Base-by-base conservation (phyloP, 1,140 invertebrate genomes). In the Proales similis region DNA sequence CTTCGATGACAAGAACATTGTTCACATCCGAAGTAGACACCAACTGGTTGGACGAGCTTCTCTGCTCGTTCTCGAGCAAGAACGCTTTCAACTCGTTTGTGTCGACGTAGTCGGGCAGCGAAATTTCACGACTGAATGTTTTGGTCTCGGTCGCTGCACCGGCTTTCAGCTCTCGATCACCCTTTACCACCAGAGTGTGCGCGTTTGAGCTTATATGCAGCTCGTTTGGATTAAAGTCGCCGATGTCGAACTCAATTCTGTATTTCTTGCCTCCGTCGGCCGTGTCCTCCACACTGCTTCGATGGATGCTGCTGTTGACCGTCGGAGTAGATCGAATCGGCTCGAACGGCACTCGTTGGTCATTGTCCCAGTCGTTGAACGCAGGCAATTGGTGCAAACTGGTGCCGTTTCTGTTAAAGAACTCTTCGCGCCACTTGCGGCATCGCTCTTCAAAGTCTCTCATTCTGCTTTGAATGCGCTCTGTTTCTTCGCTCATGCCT, bases 361-460 rank as follows among this genome's bases (percentile, higher is more conserved):
- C 51, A 20, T 12, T 9, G n/a, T 33, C n/a, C 22, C 17, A 48
- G 7, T 26, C 3, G 0, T 2, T 12, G 6, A 2, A 20, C 48
- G 9, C 4, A 17, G 20, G 45, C 26, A 19, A 11, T 14, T 20
- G 14, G 17, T 30, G 12, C 5, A 26, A 12, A 24, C 49, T 45
- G 7, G 27, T 17, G 12, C 7, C 9, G 22, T 43, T 26, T 32
- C 48, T 42, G 22, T 5, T 17, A 38, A 63, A 63, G 6, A 63
- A 19, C 22, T 48, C 27, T 38, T 63, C 45, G 17, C 61, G 42
- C 45, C 61, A 63, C 30, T 45, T 45, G 9, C 46, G 9, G 30
- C 61, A 63, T 14, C 42, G 39, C 7, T 63, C 61, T 38, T 63
- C 61, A 26, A 63, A 63, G 12, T 63, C 61, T 27, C 11, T 33